These are phyloP conservation scores for Solea senegalensis DNA, from an alignment of 2,113 vertebrate genomes.

Conservation along the genomic window DNA sequence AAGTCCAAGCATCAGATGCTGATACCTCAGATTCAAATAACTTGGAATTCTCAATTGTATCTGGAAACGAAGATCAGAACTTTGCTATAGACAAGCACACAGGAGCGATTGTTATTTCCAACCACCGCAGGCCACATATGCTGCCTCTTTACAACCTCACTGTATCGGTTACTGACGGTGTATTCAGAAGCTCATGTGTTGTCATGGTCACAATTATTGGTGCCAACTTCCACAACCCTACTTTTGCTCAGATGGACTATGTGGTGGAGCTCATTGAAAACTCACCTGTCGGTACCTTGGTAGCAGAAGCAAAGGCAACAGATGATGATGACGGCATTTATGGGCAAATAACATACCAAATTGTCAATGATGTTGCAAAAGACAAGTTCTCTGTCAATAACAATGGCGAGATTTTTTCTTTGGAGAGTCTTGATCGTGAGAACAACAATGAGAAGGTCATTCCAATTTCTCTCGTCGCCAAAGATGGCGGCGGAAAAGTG, in stretches of 20 bases:
- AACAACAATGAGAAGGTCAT: conserved; percentile 91
- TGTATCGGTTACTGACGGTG: conserved; percentile 92
- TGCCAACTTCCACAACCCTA: conserved; percentile 92
- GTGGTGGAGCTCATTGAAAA: conserved; percentile 95
- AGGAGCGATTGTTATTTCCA: conserved; percentile 88
- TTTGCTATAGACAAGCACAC: conserved; percentile 89
- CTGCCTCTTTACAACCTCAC: conserved; percentile 87
- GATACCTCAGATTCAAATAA: conserved; percentile 86
- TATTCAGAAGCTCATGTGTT: conserved; percentile 90
- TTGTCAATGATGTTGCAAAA: conserved; percentile 94
- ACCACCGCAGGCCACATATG: conserved; percentile 84
- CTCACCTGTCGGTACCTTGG: conserved; percentile 87
- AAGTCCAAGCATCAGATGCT: conserved; percentile 91
- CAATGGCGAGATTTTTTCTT: conserved; percentile 90
- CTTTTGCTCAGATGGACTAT: conserved; percentile 90
- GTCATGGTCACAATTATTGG: conserved; percentile 86
- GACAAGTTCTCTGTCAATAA: conserved; percentile 91
- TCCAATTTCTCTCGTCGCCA: conserved; percentile 90
- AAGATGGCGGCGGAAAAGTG: conserved; percentile 93
- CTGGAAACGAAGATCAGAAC: conserved; percentile 92
- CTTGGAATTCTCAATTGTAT: conserved; percentile 90
- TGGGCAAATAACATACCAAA: conserved; percentile 87
- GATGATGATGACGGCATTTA: conserved; percentile 91
- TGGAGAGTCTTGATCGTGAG: conserved; percentile 93
- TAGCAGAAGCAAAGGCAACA: conserved; percentile 86